Evolutionary conservation across 2,113 vertebrate genomes (phyloP), one percentile per base, ranked within the genome.

Genomic region (Alces alces): DNA sequence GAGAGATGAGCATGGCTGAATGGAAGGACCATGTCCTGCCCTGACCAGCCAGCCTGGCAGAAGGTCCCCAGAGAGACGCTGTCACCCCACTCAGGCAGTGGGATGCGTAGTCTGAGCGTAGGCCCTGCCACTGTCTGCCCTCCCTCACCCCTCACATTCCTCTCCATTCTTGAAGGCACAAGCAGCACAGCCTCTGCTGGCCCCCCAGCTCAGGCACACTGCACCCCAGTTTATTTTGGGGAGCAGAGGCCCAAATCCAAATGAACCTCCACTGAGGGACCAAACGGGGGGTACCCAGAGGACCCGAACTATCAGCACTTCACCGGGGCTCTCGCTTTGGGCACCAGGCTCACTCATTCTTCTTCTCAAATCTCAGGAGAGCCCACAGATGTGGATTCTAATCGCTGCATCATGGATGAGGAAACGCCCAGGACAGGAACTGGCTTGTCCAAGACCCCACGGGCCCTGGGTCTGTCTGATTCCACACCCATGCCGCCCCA

Each of bases 31-130:
- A 0, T 0, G 1, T 3, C 57, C 66, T 27, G 13, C 19, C 58
- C 39, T 45, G 50, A 9, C 36, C 4, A 13, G 36, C 70, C 82
- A n/a, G 28, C 61, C 54, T 16, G 11, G 64, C 86, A 54, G 16
- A 93, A 83, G 61, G 45, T 21, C 57, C 33, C 43, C 47, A 21
- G 36, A 39, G 25, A 1, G 23, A 12, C 14, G 17, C 33, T 10
- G 39, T 2, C 13, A 0, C 60, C 21, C 43, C n/a, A 30, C 64
- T 16, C 60, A 47, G 66, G 43, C n/a, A 0, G 1, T 19, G 6
- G 17, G 39, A 23, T 17, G 19, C 0, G 0, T 2, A 23, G 30
- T 33, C 60, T 73, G 47, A 11, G n/a, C 3, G 1, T 2, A 43
- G 36, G 55, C 61, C 30, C 66, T 19, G 10, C 33, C 45, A 1